phyloP scores from a whole-genome alignment of 2,888 invertebrate species.

The Athripsodes cinereus region DNA sequence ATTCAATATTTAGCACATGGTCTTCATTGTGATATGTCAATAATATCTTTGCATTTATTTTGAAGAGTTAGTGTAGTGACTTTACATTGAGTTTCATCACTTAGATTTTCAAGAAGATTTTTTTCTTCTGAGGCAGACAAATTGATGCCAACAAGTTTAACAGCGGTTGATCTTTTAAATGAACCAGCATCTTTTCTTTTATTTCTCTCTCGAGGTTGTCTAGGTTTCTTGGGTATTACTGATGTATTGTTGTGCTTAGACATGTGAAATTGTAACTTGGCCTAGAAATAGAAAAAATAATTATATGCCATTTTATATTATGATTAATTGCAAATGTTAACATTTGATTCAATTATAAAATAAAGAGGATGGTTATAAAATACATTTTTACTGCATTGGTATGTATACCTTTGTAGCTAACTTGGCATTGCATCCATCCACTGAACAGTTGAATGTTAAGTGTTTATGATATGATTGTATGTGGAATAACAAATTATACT shows the following conservation, averaged over 20 bases:
- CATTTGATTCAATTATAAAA: too few relatives aligned
- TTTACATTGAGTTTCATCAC: too few relatives aligned
- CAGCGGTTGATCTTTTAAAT: constrained; percentile 23
- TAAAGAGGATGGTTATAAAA: too few relatives aligned
- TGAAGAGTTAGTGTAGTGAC: too few relatives aligned
- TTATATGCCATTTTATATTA: neutral
- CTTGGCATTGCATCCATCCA: constrained; percentile 19
- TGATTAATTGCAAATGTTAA: neutral
- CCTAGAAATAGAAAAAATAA: neutral
- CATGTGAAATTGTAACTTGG: constrained; percentile 16
- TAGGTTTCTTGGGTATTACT: constrained; percentile 6
- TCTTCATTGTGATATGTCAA: too few relatives aligned
- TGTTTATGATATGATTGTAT: constrained; percentile 20
- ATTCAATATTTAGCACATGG: too few relatives aligned
- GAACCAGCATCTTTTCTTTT: constrained; percentile 26
- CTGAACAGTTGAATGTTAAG: constrained; percentile 21
- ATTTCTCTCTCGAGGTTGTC: constrained; percentile 2
- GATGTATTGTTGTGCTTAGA: constrained; percentile 16
- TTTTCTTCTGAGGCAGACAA: constrained; percentile 21
- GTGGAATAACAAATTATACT: constrained; percentile 20
- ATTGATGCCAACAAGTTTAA: constrained; percentile 23
- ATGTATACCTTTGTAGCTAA: constrained; percentile 24
- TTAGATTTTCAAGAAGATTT: constrained; percentile 14
- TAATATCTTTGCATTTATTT: too few relatives aligned
- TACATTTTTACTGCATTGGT: too few relatives aligned